These are phyloP conservation scores for Plecotus auritus DNA, from an alignment of 2,113 vertebrate species.

Conservation along the genomic window DNA sequence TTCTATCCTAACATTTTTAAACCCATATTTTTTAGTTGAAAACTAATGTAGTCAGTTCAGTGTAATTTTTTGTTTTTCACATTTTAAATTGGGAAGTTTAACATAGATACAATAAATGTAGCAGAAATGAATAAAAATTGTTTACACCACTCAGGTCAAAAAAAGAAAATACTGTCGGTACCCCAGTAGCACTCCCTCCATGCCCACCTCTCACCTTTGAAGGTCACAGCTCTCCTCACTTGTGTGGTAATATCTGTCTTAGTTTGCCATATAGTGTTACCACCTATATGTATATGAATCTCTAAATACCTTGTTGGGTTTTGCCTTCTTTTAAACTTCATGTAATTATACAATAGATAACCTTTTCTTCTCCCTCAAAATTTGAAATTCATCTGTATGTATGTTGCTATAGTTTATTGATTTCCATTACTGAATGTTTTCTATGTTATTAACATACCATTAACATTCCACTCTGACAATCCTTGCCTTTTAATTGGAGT, in stretches of 20 bases:
- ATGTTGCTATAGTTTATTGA: background rate
- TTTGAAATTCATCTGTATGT: background rate
- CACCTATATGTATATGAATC: background rate
- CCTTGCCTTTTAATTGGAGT: background rate
- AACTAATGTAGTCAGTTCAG: background rate
- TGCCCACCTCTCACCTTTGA: background rate
- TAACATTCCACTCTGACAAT: background rate
- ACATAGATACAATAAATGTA: background rate
- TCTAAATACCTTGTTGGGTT: background rate
- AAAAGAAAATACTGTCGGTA: background rate
- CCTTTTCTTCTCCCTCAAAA: background rate
- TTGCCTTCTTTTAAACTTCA: slow-evolving; percentile 19
- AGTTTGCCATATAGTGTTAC: background rate
- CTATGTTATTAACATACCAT: background rate
- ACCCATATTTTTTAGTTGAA: background rate
- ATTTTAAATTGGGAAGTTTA: slow-evolving; percentile 12
- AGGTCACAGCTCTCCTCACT: background rate
- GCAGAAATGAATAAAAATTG: background rate
- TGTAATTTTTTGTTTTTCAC: slow-evolving; percentile 10
- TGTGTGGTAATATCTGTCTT: background rate
- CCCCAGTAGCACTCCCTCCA: background rate
- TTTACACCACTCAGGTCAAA: background rate
- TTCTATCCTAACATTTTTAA: background rate
- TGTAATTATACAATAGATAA: background rate
- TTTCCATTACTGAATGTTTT: background rate